Evolutionary conservation across 1,140 invertebrate genomes (phyloP).

Genomic region (Acromyrmex echinatior): DNA sequence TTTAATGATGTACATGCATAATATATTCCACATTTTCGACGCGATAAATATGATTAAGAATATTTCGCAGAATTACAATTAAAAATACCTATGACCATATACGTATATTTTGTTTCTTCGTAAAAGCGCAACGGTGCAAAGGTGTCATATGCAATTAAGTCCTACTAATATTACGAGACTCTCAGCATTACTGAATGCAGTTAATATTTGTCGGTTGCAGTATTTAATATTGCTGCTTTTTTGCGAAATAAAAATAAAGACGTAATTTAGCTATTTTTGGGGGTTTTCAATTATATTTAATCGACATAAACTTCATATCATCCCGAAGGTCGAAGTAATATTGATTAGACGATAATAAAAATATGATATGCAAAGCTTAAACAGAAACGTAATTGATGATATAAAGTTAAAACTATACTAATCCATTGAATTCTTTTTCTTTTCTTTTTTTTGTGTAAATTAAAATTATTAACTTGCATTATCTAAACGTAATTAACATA

Average conservation of each 20-base stretch:
- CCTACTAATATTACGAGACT: constrained; percentile 13
- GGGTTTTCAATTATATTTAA: background rate
- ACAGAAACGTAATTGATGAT: background rate
- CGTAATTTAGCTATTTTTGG: background rate
- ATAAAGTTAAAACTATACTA: background rate
- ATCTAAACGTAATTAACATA: too few relatives aligned
- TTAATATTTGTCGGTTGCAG: background rate
- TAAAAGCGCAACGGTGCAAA: constrained; percentile 5
- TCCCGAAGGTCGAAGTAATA: background rate
- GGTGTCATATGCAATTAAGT: constrained; percentile 17
- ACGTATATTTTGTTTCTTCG: background rate
- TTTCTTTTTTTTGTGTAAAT: background rate
- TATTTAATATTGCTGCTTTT: background rate
- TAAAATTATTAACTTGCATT: background rate
- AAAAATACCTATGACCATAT: background rate
- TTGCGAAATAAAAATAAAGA: background rate
- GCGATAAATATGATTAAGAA: background rate
- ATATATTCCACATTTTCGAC: background rate
- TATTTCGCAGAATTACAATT: background rate
- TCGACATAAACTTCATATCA: background rate
- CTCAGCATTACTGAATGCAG: background rate
- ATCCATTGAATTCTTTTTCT: background rate
- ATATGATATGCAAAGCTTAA: background rate
- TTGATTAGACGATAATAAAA: background rate
- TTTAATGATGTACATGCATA: background rate